Base-by-base conservation (phyloP, 2,888 invertebrate species). In the Athrips mouffetella region DNA sequence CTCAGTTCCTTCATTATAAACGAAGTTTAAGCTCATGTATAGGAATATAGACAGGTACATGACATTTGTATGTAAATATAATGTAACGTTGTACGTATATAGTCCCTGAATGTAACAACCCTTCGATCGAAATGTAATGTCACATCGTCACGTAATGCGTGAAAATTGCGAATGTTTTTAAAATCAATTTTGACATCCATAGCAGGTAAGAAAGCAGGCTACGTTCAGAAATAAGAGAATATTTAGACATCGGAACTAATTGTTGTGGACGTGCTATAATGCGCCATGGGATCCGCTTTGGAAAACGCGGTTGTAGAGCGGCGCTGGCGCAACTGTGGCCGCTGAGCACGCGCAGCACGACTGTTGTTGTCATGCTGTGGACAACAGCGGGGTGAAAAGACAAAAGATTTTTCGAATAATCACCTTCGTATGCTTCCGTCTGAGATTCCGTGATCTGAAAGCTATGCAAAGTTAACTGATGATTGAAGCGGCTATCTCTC, bases 191-290 rank as follows among this genome's bases (percentile, higher is more conserved):
- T n/a, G n/a, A n/a, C n/a, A n/a, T n/a, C n/a, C n/a, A n/a, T n/a
- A n/a, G n/a, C n/a, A n/a, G n/a, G n/a, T n/a, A n/a, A n/a, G n/a
- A n/a, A n/a, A n/a, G 33, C 33, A 15, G 11, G 8, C 37, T 20
- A 39, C 55, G 67, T 67, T 69, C 67, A 69, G 66, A 67, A 70
- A 64, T 58, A 66, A 70, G 13, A 44, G 30, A 72, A 64, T 59
- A 61, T 62, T 61, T 58, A 58, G 58, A 52, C 51, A 51, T 65
- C 63, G 66, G 61, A 70, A 76, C 81, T 68, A 78, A 82, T 80
- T 60, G 67, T 53, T 52, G 54, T 65, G 69, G 77, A 78, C 80
- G 76, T 73, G 75, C 58, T 69, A 45, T 69, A 49, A 65, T 65
- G 67, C n/a, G n/a, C 31, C 31, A 16, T 16, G 6, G 71, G 62